These are phyloP conservation scores for Aphis craccivora DNA, from an alignment of 1,140 invertebrate species.

Conservation along the genomic window DNA sequence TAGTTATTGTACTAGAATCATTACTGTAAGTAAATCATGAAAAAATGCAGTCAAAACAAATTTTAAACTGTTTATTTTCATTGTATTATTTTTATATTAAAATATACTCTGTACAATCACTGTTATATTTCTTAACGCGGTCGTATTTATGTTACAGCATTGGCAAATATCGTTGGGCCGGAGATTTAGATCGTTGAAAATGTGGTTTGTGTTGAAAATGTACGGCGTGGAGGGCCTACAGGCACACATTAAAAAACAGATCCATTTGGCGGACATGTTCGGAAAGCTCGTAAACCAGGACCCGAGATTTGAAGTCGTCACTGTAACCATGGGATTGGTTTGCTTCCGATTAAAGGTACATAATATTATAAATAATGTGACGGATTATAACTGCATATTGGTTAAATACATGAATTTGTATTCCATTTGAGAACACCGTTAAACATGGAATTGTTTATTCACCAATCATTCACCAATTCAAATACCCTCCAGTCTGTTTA, in stretches of 20 bases:
- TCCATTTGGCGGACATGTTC: conserved; percentile 80
- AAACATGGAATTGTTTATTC: not conserved
- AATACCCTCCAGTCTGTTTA: not conserved
- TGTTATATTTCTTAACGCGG: not conserved
- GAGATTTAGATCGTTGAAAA: conserved; percentile 88
- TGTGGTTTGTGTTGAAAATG: conserved; percentile 91
- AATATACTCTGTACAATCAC: not conserved
- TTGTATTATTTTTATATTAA: not conserved
- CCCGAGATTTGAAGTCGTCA: conserved; percentile 79
- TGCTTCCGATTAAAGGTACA: conserved; percentile 84
- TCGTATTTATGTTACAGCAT: conserved; percentile 69
- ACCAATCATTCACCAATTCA: not conserved
- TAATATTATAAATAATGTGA: not conserved
- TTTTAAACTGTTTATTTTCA: not conserved
- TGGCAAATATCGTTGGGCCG: conserved; percentile 94
- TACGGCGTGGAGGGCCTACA: conserved; percentile 84
- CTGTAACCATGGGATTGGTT: conserved; percentile 80
- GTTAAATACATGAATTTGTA: not conserved
- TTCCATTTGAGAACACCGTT: not conserved
- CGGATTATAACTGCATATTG: not conserved
- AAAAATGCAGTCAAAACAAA: too few relatives aligned
- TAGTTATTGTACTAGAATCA: too few relatives aligned
- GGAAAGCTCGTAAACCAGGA: conserved; percentile 75
- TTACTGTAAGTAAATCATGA: not conserved
- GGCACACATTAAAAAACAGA: conserved; percentile 78